These are phyloP conservation scores for Drosophila seclusa DNA, from an alignment of 2,888 invertebrate species.

Conservation along the genomic window DNA sequence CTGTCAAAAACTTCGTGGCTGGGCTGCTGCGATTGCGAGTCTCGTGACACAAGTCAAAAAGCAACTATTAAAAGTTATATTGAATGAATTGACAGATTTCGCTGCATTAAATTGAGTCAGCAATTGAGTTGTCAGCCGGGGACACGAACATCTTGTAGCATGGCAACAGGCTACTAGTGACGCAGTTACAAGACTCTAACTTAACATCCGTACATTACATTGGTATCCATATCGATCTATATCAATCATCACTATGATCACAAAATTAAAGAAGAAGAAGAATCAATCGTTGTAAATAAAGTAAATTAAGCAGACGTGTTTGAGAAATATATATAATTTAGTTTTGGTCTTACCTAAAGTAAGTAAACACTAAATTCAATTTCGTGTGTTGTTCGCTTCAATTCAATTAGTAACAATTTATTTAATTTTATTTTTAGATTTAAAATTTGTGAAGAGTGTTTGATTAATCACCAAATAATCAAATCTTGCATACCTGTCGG, in stretches of 20 bases:
- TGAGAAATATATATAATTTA: background rate
- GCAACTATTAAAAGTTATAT: constrained; percentile 37
- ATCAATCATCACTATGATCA: background rate
- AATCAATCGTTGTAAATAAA: background rate
- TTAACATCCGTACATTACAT: background rate
- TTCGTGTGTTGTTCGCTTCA: background rate
- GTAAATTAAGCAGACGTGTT: background rate
- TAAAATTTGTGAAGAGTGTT: too few species aligned
- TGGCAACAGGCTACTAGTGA: background rate
- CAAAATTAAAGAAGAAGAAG: background rate
- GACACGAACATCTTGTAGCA: background rate
- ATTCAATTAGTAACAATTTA: background rate
- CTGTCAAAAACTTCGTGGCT: constrained; percentile 29
- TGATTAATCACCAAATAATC: background rate
- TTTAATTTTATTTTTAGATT: too few species aligned
- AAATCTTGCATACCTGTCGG: background rate
- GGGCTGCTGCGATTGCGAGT: constrained; percentile 16
- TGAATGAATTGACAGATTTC: constrained; percentile 25
- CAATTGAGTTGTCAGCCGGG: background rate
- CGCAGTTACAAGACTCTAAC: background rate
- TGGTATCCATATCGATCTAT: background rate
- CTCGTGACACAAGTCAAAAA: constrained; percentile 14
- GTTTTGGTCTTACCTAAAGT: background rate
- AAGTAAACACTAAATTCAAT: background rate
- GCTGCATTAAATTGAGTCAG: background rate